Base-by-base conservation (phyloP, 2,888 invertebrate genomes). In the Orthosia incerta region DNA sequence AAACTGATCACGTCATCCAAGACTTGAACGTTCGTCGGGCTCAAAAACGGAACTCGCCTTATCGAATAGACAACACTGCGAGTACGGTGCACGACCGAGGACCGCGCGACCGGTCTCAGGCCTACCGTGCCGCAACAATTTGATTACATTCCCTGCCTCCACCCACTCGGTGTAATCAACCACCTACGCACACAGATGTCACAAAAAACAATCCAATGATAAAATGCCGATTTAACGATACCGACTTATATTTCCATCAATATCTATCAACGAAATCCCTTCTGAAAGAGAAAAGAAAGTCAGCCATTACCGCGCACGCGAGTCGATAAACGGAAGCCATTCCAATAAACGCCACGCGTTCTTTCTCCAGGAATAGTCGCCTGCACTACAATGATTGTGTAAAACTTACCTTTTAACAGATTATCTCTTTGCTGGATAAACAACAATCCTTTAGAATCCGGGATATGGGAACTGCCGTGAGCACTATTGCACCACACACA, bases 241-340 rank as follows among this genome's bases (percentile, higher is more conserved):
- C 76, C 79, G 74, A 80, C 83, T 62, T 63, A 31, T 67, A 83
- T 86, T 85, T 83, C 79, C 74, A 74, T 78, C 76, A 78, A 78
- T 79, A 86, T 86, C 80, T 87, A 85, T 89, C 86, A 83, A 87
- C 88, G 55, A 84, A 87, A 89, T 88, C 90, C 87, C 87, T 89
- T 72, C 72, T 89, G 84, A 86, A 88, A 86, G 89, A 90, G 89
- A 90, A 89, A 92, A 93, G 94, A 94, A 94, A 94, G 96, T 96
- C 96, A 95, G 96, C 96, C 96, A 96, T 96, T 96, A 95, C 91
- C 94, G 95, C 96, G 95, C 96, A 95, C 94, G 93, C 95, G 89
- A 96, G 94, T 96, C 95, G 94, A 95, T 95, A 95, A 93, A 94
- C 93, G 94, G 95, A 94, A 95, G 95, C 95, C 95, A 95, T 95